These are phyloP conservation scores for Thamnophis elegans DNA, from an alignment of 2,797 vertebrate genomes.

Conservation along the genomic window DNA sequence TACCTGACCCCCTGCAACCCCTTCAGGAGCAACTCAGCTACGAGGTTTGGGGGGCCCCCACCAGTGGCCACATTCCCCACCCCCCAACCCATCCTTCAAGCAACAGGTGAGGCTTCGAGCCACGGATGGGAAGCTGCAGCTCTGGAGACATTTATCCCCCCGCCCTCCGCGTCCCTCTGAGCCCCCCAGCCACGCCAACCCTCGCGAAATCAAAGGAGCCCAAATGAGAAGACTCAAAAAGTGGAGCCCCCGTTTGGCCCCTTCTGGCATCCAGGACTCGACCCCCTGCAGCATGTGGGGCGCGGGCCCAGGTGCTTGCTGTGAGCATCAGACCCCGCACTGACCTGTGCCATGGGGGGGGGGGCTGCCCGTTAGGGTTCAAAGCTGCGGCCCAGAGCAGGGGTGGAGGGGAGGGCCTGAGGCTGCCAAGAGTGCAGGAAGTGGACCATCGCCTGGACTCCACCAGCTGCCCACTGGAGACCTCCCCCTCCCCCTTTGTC, in stretches of 20 bases:
- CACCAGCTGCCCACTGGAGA: not conserved
- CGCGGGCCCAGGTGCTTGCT: not conserved
- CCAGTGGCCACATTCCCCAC: not conserved
- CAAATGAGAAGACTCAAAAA: not conserved
- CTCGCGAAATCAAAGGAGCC: not conserved
- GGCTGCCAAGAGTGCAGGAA: not conserved
- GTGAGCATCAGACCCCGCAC: not conserved
- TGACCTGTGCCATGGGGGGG: too few species aligned
- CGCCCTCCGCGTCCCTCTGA: not conserved
- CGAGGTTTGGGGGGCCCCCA: too few species aligned
- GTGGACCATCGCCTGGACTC: not conserved
- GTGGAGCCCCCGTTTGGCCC: too few species aligned
- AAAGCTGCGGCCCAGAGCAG: not conserved
- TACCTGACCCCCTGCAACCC: not conserved
- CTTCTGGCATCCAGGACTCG: too few species aligned
- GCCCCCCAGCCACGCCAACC: not conserved
- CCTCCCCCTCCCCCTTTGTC: not conserved
- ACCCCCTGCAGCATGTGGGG: not conserved
- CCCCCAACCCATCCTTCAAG: not conserved
- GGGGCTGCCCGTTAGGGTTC: not conserved
- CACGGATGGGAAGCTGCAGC: accelerated
- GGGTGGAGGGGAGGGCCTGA: not conserved
- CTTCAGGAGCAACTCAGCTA: not conserved
- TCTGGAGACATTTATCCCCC: not conserved
- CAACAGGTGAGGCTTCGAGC: not conserved